Conservation (phyloP, 2,113 vertebrate species). For the Paraplagusia blochii region DNA sequence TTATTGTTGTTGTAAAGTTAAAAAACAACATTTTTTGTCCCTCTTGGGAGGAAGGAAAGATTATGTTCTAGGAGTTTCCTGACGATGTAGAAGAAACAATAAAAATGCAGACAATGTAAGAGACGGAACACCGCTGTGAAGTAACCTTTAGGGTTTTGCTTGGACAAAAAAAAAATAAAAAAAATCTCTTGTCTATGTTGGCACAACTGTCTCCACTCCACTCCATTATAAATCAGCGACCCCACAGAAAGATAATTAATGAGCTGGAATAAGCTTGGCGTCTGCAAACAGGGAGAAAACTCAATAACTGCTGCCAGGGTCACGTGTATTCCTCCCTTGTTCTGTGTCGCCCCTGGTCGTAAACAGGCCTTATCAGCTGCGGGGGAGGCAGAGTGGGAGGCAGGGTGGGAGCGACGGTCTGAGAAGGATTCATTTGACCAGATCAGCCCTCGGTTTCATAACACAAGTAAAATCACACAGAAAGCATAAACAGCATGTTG, state of each 20-base stretch:
- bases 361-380: slow-evolving; percentile 51
- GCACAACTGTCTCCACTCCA: slow-evolving; percentile 33
- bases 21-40: slow-evolving; percentile 8
- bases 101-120: slow-evolving; percentile 32
- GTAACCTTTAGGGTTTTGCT: slow-evolving; percentile 39
- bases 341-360: slow-evolving; percentile 27
- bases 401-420: background rate
- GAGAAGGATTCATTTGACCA: slow-evolving; percentile 34
- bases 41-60: background rate
- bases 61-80: slow-evolving; percentile 15
- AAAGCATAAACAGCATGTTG: slow-evolving; percentile 22
- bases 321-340: slow-evolving; percentile 31
- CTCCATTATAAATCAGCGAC: slow-evolving; percentile 29
- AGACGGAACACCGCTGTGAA: slow-evolving; percentile 28
- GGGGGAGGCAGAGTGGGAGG: too few species aligned
- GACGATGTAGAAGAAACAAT: slow-evolving; percentile 12
- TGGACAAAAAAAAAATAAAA: slow-evolving; percentile 16
- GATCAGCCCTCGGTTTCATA: slow-evolving; percentile 25
- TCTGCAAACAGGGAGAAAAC: slow-evolving; percentile 21
- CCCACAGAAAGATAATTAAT: slow-evolving; percentile 43
- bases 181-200: background rate
- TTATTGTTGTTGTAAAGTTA: slow-evolving; percentile 15
- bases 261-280: slow-evolving; percentile 18
- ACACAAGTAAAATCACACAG: slow-evolving; percentile 34
- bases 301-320: slow-evolving; percentile 29